Evolutionary conservation across 2,797 vertebrate genomes (phyloP).

Genomic region (Xyrichtys novacula): DNA sequence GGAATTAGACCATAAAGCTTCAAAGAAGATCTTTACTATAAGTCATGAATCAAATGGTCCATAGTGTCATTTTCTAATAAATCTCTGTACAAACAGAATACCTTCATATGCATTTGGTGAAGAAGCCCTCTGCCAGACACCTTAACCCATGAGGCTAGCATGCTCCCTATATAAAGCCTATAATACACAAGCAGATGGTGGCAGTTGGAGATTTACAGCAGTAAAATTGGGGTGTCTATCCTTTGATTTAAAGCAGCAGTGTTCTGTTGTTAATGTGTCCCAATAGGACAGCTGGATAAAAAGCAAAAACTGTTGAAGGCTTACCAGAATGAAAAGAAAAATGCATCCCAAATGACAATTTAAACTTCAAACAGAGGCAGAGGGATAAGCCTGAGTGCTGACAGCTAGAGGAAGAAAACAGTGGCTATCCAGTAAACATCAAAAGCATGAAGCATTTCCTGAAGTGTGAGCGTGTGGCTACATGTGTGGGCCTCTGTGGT

Average conservation of each 20-base stretch:
- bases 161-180: background rate
- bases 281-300: slow-evolving; percentile 16
- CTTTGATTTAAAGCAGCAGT: background rate
- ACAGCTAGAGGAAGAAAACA: slow-evolving; percentile 28
- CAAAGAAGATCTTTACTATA: too few relatives aligned
- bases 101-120: too few relatives aligned
- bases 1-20: too few relatives aligned
- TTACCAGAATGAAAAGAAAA: background rate
- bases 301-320: slow-evolving; percentile 20
- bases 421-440: slow-evolving; percentile 38
- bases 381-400: slow-evolving; percentile 24
- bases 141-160: background rate
- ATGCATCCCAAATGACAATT: slow-evolving; percentile 40
- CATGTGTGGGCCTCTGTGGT: slow-evolving; percentile 3
- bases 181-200: background rate
- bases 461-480: background rate
- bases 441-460: slow-evolving; percentile 26
- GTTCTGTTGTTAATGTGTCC: background rate
- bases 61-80: background rate
- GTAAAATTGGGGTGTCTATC: background rate
- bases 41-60: too few relatives aligned
- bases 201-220: background rate
- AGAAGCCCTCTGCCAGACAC: background rate
- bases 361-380: slow-evolving; percentile 52
- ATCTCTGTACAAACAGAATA: background rate